These are phyloP conservation scores for Lemur catta DNA, from an alignment of 2,797 vertebrate genomes.

Conservation along the genomic window DNA sequence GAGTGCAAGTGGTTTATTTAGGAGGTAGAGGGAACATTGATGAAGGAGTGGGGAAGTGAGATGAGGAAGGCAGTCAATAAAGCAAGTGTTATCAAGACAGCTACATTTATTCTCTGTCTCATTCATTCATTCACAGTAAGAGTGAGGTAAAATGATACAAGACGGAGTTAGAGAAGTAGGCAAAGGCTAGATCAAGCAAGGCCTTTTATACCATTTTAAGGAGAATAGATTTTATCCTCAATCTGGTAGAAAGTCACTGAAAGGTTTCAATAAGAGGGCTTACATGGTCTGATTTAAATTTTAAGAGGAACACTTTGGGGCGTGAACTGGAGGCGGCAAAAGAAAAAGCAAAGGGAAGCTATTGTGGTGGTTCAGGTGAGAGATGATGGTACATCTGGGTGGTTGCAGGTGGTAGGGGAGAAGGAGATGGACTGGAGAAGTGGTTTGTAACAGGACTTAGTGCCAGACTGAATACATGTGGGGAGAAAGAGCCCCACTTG, in stretches of 20 bases:
- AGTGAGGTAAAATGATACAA: neutral
- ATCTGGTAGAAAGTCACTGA: neutral
- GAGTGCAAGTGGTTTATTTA: neutral
- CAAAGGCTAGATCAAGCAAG: neutral
- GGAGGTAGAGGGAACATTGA: neutral
- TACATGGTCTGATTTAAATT: neutral
- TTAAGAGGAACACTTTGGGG: neutral
- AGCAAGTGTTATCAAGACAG: neutral
- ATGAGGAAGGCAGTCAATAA: neutral
- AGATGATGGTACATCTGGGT: neutral
- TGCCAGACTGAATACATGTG: neutral
- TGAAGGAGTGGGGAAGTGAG: neutral
- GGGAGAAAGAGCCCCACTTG: neutral
- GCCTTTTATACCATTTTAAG: neutral
- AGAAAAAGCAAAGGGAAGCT: neutral
- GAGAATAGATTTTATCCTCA: neutral
- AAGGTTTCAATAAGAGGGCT: neutral
- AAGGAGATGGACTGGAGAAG: neutral
- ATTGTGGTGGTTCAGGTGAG: neutral
- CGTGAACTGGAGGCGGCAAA: neutral
- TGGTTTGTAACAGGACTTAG: neutral
- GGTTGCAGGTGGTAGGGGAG: neutral
- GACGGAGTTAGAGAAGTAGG: neutral
- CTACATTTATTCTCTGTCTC: neutral
- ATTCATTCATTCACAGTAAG: neutral